These are phyloP conservation scores for Diadegma fenestrale DNA, from an alignment of 2,888 invertebrate genomes.

Conservation along the genomic window DNA sequence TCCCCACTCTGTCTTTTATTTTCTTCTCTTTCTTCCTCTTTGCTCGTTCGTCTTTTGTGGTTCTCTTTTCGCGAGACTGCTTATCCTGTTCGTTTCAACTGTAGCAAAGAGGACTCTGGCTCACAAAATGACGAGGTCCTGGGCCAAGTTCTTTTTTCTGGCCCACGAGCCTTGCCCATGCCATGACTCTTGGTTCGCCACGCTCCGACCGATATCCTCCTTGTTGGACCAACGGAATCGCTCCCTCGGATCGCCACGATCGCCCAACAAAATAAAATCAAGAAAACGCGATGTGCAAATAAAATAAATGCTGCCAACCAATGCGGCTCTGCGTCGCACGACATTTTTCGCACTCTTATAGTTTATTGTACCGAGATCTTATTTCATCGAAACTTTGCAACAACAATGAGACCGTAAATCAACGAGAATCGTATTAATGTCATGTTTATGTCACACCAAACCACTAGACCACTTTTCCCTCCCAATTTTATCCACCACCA, in stretches of 20 bases:
- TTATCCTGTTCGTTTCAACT: slow-evolving; percentile 56
- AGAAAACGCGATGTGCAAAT: slow-evolving; percentile 59
- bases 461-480: slow-evolving; percentile 33
- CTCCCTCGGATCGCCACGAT: slow-evolving; percentile 57
- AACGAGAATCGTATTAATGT: slow-evolving; percentile 73
- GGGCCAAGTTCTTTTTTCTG: slow-evolving; percentile 8
- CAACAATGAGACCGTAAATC: slow-evolving; percentile 78
- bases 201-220: slow-evolving; percentile 63
- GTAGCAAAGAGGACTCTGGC: slow-evolving; percentile 4
- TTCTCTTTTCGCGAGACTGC: slow-evolving; percentile 49
- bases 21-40: slow-evolving; percentile 29
- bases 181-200: slow-evolving; percentile 74
- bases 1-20: not conserved
- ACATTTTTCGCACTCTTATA: slow-evolving; percentile 25
- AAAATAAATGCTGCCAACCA: slow-evolving; percentile 47
- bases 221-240: slow-evolving; percentile 76
- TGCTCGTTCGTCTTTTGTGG: slow-evolving; percentile 60
- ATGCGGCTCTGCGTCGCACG: slow-evolving; percentile 39
- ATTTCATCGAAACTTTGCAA: slow-evolving; percentile 74
- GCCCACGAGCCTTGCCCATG: slow-evolving; percentile 41
- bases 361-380: slow-evolving; percentile 45
- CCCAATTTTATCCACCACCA: not conserved
- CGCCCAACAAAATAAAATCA: slow-evolving; percentile 12
- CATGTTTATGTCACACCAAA: slow-evolving; percentile 8
- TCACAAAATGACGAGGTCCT: slow-evolving; percentile 19